Base-by-base conservation (phyloP, 2,888 invertebrate genomes). In the Xanthorhoe designata region DNA sequence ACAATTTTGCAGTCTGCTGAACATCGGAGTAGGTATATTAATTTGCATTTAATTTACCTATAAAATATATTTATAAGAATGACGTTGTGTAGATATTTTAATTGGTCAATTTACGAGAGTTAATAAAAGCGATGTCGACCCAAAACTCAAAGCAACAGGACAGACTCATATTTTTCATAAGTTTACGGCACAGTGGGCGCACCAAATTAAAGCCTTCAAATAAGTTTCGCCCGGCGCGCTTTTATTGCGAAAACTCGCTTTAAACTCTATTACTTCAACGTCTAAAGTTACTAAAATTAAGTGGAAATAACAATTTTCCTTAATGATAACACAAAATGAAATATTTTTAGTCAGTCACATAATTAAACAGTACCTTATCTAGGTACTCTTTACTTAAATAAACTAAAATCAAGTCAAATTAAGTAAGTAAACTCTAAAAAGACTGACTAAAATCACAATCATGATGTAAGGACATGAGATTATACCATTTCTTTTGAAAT, bases 121-220 rank as follows among this genome's bases (percentile, higher is more conserved):
- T 79, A 79, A 80, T 80, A 75, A 80, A 78, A 69, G 59, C 51
- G 56, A 51, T 68, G 72, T 68, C 72, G 65, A 70, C 69, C 61
- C 51, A 69, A 68, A 73, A 70, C 69, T 61, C 51, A 69, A 73
- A 67, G 55, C 70, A 72, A 75, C 75, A 67, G 69, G 59, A 71
- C 56, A 62, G 64, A 57, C 71, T 78, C 75, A 82, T 83, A 76
- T 76, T 79, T 82, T 78, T 78, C 77, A 80, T 83, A 82, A 80
- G 64, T 69, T 68, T 64, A 69, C 74, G 79, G 76, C 76, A 64
- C 69, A 52, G 70, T 68, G 66, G 70, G 54, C 68, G 55, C 61
- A 69, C 70, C 62, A 70, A 76, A 77, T 75, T 72, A 74, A 75
- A 64, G 68, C 63, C 71, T 51, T 71, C 69, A 73, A 73, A 62